Evolutionary conservation across 2,797 vertebrate genomes (phyloP), one percentile per base, ranked within the genome.

Genomic region (Cyprinodon diabolis): DNA sequence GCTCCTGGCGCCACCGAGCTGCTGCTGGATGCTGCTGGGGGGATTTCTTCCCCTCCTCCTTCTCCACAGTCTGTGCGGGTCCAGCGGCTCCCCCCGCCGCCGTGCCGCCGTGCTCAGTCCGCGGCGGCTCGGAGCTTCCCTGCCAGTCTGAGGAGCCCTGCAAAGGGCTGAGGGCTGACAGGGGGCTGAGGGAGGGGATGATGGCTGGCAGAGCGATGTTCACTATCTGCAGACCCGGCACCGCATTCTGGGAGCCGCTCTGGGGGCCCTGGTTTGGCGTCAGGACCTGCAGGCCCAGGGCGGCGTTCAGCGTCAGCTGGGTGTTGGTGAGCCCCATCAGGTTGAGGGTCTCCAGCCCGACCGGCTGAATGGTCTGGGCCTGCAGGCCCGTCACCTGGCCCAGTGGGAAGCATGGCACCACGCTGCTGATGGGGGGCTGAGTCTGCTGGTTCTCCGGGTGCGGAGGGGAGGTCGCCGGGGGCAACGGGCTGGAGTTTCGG

Each of bases 151-250:
- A 76, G 23, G 80, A 74, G 21, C 84, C 76, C 0, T 92, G 89
- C 11, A 92, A 86, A 43, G 93, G 92, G 48, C 94, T 89, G 0
- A 96, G 95, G 0, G 84, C 93, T 85, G 14, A 72, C 0, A 95
- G 84, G 0, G 96, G 96, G 79, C 96, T 94, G 15, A 97, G 91
- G 0, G 97, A 96, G 15, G 98, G 96, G 56, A 98, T 96, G 76
- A 99, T 89, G 30, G 97, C 93, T 0, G 98, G 98, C 81, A 99
- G 86, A 56, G 97, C 95, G 2, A 99, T 97, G 91, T 98, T 99
- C 2, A 99, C 85, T 60, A 99, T 97, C 92, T 99, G 98, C 72
- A 98, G 91, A 40, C 97, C 93, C 0, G 97, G 96, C 40, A 98
- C 87, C 75, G 95, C 97, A 0, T 95, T 85, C 84, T 95, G 96